Base-by-base conservation (phyloP, 2,113 vertebrate genomes). In the Petrocephalus microphthalmus region DNA sequence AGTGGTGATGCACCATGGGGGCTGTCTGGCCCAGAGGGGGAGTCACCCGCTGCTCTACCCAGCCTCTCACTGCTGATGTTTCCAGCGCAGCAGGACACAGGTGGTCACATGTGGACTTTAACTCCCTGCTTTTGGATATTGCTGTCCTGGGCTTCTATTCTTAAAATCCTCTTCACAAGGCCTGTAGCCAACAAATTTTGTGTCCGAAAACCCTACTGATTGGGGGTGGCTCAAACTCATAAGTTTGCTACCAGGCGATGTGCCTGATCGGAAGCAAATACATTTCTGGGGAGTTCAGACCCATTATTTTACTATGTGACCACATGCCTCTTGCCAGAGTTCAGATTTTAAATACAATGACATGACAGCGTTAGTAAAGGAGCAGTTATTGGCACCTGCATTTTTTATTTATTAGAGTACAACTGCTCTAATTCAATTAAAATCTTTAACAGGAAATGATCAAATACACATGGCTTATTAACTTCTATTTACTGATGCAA, bases 1-100 rank as follows among this genome's bases (percentile, higher is more conserved):
- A 99, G n/a, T 98, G 97, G 90, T 99, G 97, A 93, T 99, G 97
- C 85, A 99, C 97, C 97, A 97, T 98, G 60, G 99, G 99, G 96
- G 89, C 96, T 95, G 15, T 97, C 98, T 33, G 99, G 99, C 90
- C 99, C 98, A 57, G 97, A 99, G 95, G 98, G 99, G 94, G 99
- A 98, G 0, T 97, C 98, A 91, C 97, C 97, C 11, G 99, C 97
- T 0, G 98, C 98, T 93, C 99, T 97, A 0, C 95, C 93, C 49
- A 90, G 94, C 10, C 53, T 97, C 96, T 92, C 97, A 95, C 90
- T 96, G 96, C 7, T 97, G 82, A 99, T 97, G 2, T 97, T 98
- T 45, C 97, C 96, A 88, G 98, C 98, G 98, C 98, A 99, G 56
- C 0, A 88, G 87, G 87, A 49, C 56, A 85, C 37, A 92, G 45